A percentile compares a stretch with the other conserved stretches of the same genome.
Conservation (phyloP, 2,888 invertebrate genomes). For the Drosophila hamatofila region DNA sequence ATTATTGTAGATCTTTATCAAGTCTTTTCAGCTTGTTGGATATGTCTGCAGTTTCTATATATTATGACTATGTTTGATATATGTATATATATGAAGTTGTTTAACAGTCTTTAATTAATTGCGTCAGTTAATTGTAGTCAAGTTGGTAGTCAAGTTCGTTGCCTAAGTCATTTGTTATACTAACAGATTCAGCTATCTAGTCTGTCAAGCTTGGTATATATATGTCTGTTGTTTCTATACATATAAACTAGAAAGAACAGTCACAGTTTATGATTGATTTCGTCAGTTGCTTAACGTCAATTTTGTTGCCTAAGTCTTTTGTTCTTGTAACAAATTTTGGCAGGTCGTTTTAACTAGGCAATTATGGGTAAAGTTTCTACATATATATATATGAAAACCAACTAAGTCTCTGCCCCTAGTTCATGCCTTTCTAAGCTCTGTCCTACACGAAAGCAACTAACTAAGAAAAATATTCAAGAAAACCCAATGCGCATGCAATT, state of each 20-base stretch:
- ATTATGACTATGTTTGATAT: not conserved
- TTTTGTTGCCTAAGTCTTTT: constrained; percentile 79
- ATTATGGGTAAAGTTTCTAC: not conserved
- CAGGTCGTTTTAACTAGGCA: not conserved
- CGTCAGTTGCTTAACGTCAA: constrained; percentile 26
- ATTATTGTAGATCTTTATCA: not conserved
- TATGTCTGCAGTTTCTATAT: not conserved
- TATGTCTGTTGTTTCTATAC: not conserved
- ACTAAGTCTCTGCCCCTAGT: not conserved
- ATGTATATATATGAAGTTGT: no score
- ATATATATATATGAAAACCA: not conserved
- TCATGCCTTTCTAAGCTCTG: constrained; percentile 36
- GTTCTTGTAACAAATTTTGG: constrained; percentile 22
- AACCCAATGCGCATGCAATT: constrained; percentile 64
- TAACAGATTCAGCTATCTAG: not conserved
- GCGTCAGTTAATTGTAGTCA: not conserved
- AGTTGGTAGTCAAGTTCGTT: not conserved
- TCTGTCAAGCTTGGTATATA: not conserved
- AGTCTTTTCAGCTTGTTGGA: not conserved
- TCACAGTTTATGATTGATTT: not conserved
- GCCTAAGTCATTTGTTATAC: constrained; percentile 3
- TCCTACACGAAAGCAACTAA: constrained; percentile 38
- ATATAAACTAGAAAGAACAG: not conserved
- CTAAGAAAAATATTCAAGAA: constrained; percentile 49
- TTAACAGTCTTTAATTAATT: not conserved